Base-by-base conservation (phyloP, 2,888 invertebrate genomes). In the Adela reaumurella region DNA sequence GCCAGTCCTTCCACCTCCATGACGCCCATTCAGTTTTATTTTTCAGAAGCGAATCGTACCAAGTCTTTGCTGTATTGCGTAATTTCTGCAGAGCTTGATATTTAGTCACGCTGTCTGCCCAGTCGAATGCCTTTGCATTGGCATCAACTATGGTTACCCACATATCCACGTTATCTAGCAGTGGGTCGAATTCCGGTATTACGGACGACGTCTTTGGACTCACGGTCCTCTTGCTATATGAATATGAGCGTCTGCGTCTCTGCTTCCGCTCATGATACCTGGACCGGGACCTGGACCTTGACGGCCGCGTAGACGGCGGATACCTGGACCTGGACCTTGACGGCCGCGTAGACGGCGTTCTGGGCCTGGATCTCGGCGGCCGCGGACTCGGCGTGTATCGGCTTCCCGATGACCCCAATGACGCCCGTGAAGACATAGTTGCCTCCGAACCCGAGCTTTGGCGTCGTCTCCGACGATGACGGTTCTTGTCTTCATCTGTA, bases 101-200 rank as follows among this genome's bases (percentile, higher is more conserved):
- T 42, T 54, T 54, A 8, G 50, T 52, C 46, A 58, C 51, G 19
- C 46, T 46, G 50, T 57, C 56, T 8, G 56, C 53, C 58, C 58
- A 59, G 6, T 53, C 50, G 47, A 59, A 58, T 17, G 58, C 53
- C 2, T 50, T 49, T 2, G 56, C 53, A 47, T 59, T 57, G 1
- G 57, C 58, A n/a, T 59, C 57, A 2, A 58, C 53, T 3, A 58
- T 54, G 48, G 57, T 57, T 14, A 59, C 29, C 58, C 57, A 59
- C 55, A 56, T 57, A n/a, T 52, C 44, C 11, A 55, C 35, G 46
- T 50, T 42, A 45, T 54, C 56, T 0, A 46, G 19, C 8, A 56
- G 43, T 11, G 56, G 53, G 19, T 56, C 56, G 19, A 54, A 56
- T 49, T 54, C 56, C 2, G 55, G 56, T 47, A 56, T 53, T 20